Conservation (phyloP, 2,113 vertebrate species). For the Pomatostomus ruficeps region DNA sequence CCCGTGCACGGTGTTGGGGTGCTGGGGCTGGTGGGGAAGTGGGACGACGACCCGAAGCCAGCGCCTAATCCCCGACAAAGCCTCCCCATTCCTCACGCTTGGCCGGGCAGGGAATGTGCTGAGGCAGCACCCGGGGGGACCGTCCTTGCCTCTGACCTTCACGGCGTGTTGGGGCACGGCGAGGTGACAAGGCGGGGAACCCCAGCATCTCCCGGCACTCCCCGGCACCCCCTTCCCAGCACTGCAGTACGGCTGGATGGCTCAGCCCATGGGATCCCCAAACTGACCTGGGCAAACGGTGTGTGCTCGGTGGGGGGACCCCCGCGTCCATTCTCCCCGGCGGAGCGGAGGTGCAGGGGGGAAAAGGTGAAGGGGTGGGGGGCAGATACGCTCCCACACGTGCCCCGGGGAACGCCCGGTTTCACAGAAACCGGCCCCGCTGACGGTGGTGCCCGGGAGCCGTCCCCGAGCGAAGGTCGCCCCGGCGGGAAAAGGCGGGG, state of each 20-base stretch:
- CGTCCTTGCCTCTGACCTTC: slow-evolving; percentile 46
- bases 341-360: neutral
- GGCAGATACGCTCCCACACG: neutral
- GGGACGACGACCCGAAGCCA: neutral
- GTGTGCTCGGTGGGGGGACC: fast-evolving
- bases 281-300: neutral
- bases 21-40: neutral
- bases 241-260: fast-evolving
- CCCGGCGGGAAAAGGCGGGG: neutral
- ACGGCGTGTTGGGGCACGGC: neutral
- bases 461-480: slow-evolving; percentile 9
- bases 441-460: neutral
- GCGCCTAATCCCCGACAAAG: slow-evolving; percentile 27
- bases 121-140: slow-evolving; percentile 37
- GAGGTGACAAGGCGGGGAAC: neutral
- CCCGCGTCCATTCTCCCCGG: fast-evolving
- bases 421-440: neutral
- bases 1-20: neutral
- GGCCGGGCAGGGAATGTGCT: slow-evolving; percentile 60
- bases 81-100: slow-evolving; percentile 36
- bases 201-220: neutral
- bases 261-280: neutral
- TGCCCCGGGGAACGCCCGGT: slow-evolving; percentile 21
- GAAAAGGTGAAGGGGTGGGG: neutral
- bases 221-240: neutral